Evolutionary conservation across 1,140 invertebrate genomes (phyloP), one percentile per base, ranked within the genome.

Genomic region (Caerostris darwini): DNA sequence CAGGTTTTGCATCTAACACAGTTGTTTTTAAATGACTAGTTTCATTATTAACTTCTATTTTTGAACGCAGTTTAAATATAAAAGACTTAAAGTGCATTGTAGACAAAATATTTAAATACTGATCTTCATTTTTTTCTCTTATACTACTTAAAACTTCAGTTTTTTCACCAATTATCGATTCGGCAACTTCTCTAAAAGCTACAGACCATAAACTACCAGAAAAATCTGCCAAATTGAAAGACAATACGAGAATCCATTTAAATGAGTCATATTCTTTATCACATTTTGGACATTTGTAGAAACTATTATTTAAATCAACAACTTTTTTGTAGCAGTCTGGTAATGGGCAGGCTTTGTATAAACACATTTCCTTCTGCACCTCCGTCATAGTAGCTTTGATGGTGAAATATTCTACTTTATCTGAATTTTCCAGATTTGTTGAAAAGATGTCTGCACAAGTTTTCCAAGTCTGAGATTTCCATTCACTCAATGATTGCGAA

Each of bases 271-370:
- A 98, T 93, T 98, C 98, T 88, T 97, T 96, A 94, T 97, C 97
- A 96, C 99, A 99, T 96, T 99, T 99, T 96, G 99, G 99, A 96
- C 99, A 99, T 94, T 98, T 97, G 95, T 97, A 99, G 95, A 97
- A 96, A 8, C 98, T 98, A 96, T 98, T 98, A 69, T 97, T 97
- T 95, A 97, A 97, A 96, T 99, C 98, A 54, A 99, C 96, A 1
- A 98, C 97, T 96, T 99, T 99, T 95, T 99, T 99, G 95, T 99
- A 99, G 96, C 99, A 99, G 61, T 97, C 97, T 14, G 97, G 97
- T 90, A 97, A 96, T 0, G 98, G 98, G 95, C 99, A 99, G 3
- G 98, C 97, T 81, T 61, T 56, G 95, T 99, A 99, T 69, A 99
- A 96, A 53, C 97, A 97, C 95, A 98, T 99, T 94, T 99, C 98